Evolutionary conservation across 1,140 invertebrate species (phyloP), one percentile per base, ranked within the genome.

Genomic region (Drosophila bocqueti): DNA sequence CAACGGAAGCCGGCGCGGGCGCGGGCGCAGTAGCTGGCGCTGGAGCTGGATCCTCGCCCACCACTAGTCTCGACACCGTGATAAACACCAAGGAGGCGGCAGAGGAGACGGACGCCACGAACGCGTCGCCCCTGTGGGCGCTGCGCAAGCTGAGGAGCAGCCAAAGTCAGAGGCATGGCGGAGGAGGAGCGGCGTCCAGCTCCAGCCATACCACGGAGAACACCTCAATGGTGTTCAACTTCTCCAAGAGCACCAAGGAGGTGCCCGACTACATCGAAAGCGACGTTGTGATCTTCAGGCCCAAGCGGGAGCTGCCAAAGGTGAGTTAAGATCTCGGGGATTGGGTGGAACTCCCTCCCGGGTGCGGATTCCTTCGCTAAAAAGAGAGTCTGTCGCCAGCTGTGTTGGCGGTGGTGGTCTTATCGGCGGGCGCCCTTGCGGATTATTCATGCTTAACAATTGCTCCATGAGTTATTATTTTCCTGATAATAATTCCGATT

Each of bases 251-350:
- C 92, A 95, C 96, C 79, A 96, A 96, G 92, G 96, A 96, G 79
- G 96, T 97, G 76, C 97, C 97, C 52, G 96, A 97, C 94, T 97
- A 98, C 93, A 97, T 98, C 91, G 96, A 97, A 93, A 97, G 97
- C 93, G 97, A 98, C 94, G 97, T 96, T 63, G 94, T 96, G 79
- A 95, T 96, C 61, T 94, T 96, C 62, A 94, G 95, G 76, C 94
- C 94, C 89, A 95, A 95, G 82, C 93, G 95, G 62, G 95, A 96
- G 84, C 95, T 95, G 78, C 94, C 95, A 73, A 96, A 96, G 95
- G 96, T 97, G 90, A 95, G 94, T 93, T 43, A 3, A 49, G 15
- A n/a, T 36, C 31, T 29, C 29, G 4, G 50, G 52, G 40, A 10
- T 21, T 21, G 24, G 34, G 34, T 0, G 13, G 49, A 6, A 42